phyloP scores from a whole-genome alignment of 1,140 invertebrate genomes.

The Oncopodura yosiiana region DNA sequence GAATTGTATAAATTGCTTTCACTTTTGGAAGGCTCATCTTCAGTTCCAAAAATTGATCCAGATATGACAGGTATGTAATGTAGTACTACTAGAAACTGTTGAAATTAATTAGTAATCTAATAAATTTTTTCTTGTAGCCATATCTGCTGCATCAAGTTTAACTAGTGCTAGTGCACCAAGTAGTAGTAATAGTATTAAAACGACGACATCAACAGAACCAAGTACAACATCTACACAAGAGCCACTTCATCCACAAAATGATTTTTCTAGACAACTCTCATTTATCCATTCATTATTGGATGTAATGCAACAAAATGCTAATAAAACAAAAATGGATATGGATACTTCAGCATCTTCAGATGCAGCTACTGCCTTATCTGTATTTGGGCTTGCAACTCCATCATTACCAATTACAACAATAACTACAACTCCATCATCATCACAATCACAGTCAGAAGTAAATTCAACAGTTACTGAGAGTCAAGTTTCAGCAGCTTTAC shows the following conservation, averaged over 20 bases:
- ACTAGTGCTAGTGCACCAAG: background rate
- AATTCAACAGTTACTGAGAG: background rate
- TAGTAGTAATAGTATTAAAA: background rate
- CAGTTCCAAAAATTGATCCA: background rate
- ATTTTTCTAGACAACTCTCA: background rate
- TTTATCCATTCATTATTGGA: background rate
- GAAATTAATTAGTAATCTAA: too few species aligned
- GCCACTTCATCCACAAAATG: background rate
- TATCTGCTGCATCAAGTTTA: background rate
- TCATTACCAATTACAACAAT: background rate
- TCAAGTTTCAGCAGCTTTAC: slow-evolving; percentile 1
- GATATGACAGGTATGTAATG: too few species aligned
- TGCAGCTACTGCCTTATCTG: too few species aligned
- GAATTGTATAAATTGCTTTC: background rate
- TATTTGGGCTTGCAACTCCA: too few species aligned
- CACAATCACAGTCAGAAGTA: background rate
- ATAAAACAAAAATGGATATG: background rate
- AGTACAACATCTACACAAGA: background rate
- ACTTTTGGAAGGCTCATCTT: background rate
- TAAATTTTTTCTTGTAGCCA: background rate
- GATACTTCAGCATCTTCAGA: background rate
- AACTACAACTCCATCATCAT: background rate
- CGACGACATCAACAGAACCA: background rate
- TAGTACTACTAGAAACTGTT: too few species aligned
- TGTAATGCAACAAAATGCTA: background rate